These are phyloP conservation scores for Dexiosoma caninum DNA, from an alignment of 2,888 invertebrate genomes.

Conservation along the genomic window DNA sequence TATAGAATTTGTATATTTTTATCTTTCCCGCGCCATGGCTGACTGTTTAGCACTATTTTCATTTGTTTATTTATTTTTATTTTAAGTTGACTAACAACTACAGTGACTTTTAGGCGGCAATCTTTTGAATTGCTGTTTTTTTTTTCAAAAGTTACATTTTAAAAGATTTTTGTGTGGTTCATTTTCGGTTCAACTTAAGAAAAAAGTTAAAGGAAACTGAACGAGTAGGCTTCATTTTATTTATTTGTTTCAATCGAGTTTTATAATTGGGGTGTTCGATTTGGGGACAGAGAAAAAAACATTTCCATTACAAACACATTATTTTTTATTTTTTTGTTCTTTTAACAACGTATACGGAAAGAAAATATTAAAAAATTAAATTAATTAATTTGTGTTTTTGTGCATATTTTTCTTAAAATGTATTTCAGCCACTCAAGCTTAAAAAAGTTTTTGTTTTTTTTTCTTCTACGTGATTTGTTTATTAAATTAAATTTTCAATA, in stretches of 20 bases:
- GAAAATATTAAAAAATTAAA: constrained; percentile 16
- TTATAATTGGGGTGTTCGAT: constrained; percentile 15
- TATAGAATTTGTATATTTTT: no score
- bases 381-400: background rate
- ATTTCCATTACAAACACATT: background rate
- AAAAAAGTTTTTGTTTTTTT: background rate
- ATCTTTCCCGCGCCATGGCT: constrained; percentile 2
- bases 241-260: constrained; percentile 36
- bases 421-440: background rate
- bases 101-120: constrained; percentile 42
- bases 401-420: constrained; percentile 16
- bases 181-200: background rate
- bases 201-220: background rate
- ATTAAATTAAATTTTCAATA: background rate
- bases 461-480: constrained; percentile 46
- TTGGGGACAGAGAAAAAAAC: background rate
- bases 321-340: background rate
- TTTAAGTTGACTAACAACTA: constrained; percentile 13
- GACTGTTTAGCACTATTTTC: background rate
- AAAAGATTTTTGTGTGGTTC: constrained; percentile 28
- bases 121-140: constrained; percentile 26
- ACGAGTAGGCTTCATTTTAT: constrained; percentile 23
- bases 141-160: constrained; percentile 34
- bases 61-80: background rate
- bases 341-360: constrained; percentile 21